Conservation (phyloP, 2,888 invertebrate species). For the Coremacera marginata region DNA sequence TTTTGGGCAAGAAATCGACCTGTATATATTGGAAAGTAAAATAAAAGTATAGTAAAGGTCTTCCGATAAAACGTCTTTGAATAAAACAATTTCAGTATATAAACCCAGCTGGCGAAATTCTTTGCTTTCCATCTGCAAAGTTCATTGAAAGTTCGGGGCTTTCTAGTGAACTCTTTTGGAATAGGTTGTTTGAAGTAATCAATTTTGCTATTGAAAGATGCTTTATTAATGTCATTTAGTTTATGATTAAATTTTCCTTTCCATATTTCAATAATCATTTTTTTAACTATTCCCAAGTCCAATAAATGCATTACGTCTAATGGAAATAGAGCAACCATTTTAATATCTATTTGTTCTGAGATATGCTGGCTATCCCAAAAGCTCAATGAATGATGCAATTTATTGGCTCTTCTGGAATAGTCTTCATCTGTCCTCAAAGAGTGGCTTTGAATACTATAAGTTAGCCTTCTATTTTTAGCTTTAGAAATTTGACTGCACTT, state of each 20-base stretch:
- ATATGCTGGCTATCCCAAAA: not conserved
- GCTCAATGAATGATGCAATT: not conserved
- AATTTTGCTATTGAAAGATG: not conserved
- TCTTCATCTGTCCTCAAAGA: not conserved
- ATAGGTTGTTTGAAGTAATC: slow-evolving; percentile 2
- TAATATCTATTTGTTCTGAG: slow-evolving; percentile 9
- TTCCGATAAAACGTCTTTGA: slow-evolving; percentile 31
- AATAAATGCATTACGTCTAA: slow-evolving; percentile 20
- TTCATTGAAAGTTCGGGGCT: slow-evolving; percentile 37
- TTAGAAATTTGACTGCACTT: slow-evolving; percentile 21
- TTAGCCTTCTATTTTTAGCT: not conserved
- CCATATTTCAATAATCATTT: slow-evolving; percentile 18
- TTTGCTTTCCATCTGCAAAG: slow-evolving; percentile 38
- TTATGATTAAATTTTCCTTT: slow-evolving; percentile 16
- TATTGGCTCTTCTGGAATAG: slow-evolving; percentile 19
- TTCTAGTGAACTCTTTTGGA: slow-evolving; percentile 36
- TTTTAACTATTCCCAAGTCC: not conserved
- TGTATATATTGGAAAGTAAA: slow-evolving; percentile 31
- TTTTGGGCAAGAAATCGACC: too few species aligned
- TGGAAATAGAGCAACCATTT: not conserved
- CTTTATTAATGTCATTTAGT: slow-evolving; percentile 8
- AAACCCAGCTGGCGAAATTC: slow-evolving; percentile 20
- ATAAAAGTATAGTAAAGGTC: slow-evolving; percentile 36
- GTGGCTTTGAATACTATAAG: not conserved
- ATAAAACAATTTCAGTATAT: slow-evolving; percentile 36